Evolutionary conservation across 2,888 invertebrate species (phyloP).

Genomic region (Zhengitettix transpicula): DNA sequence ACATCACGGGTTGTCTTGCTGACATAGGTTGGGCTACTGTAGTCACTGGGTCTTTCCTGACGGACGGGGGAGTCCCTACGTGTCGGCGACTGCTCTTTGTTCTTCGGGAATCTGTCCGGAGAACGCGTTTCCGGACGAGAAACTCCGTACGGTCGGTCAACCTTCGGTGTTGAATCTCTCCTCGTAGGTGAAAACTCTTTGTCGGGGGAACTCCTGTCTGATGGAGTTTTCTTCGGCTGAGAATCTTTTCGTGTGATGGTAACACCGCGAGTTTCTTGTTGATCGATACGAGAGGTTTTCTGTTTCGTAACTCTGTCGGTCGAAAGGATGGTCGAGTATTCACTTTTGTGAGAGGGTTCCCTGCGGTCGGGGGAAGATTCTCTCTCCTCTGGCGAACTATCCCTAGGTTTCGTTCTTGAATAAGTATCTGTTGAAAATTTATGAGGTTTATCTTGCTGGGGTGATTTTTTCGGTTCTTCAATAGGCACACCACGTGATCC

Average conservation of each 20-base stretch:
- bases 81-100: not conserved
- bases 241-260: conserved; percentile 2
- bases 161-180: not conserved
- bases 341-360: not conserved
- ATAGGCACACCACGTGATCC: no score
- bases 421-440: not conserved
- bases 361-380: conserved; percentile 1
- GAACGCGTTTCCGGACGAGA: not conserved
- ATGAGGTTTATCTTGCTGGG: not conserved
- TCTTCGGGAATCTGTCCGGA: not conserved
- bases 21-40: not conserved
- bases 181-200: not conserved
- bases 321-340: not conserved
- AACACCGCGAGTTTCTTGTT: not conserved
- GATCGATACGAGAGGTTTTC: no score
- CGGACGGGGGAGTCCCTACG: not conserved
- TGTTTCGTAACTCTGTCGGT: no score
- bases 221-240: conserved; percentile 19
- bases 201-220: conserved; percentile 27
- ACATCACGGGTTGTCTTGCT: not conserved
- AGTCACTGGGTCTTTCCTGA: not conserved
- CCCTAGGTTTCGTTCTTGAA: not conserved
- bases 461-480: not conserved
- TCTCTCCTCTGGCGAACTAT: not conserved
- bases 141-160: not conserved